Evolutionary conservation across 2,888 invertebrate species (phyloP), one percentile per base, ranked within the genome.

Genomic region (Morpho achilles): DNA sequence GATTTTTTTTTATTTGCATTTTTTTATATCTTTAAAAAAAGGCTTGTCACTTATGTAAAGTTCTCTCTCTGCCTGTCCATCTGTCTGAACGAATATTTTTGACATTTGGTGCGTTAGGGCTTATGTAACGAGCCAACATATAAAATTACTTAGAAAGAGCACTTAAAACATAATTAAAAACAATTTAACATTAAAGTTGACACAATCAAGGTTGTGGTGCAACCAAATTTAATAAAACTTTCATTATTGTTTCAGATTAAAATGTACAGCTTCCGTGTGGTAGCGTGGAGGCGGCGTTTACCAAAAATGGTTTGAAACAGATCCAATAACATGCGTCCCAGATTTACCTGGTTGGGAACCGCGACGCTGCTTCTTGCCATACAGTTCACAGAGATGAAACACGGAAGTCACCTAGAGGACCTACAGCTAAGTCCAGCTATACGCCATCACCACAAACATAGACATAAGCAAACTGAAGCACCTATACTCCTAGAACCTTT

Each of bases 381-480:
- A 48, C 79, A 76, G 10, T 73, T 72, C 64, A 76, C 84, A 23
- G 85, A 85, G 73, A 82, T 84, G 85, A 84, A 69, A 61, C 76
- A 76, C 63, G 74, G 70, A 32, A 60, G 67, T 41, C 71, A 41
- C 7, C 39, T 67, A 56, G 73, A 74, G 59, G 74, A 77, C 60
- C 67, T 73, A 58, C 70, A 70, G n/a, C 67, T 70, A 44, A 76
- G 75, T 53, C 70, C 72, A 41, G 71, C 64, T 53, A 66, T 69
- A 42, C 71, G 70, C 39, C 87, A 84, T 62, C 87, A 87, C 53
- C 87, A 86, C 65, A 71, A 85, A 32, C 86, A 87, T 58, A 79
- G 82, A 58, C 87, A 87, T 59, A 85, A 84, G 77, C 79, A 79
- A 61, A 68, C 67, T 7, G 70, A 54, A 65, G 62, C 57, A 50